Evolutionary conservation across 2,797 vertebrate species (phyloP).

Genomic region (Coracias cyanogaster): DNA sequence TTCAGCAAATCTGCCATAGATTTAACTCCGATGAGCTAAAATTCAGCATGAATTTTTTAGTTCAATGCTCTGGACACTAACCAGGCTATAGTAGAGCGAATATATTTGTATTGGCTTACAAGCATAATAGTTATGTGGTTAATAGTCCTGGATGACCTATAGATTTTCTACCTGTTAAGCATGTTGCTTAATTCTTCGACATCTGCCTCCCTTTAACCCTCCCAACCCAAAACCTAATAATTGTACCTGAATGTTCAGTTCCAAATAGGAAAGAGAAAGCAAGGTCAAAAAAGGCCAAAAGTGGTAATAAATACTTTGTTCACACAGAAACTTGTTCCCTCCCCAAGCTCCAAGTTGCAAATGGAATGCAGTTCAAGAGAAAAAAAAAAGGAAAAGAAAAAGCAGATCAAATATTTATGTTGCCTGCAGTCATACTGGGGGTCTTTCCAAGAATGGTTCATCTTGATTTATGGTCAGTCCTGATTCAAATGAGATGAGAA

Average conservation of each 20-base stretch:
- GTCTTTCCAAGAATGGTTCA: conserved; percentile 16
- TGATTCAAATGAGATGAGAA: conserved; percentile 17
- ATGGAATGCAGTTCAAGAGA: not conserved
- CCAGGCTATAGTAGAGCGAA: not conserved
- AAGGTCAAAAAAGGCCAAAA: not conserved
- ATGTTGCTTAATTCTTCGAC: not conserved
- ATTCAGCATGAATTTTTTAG: not conserved
- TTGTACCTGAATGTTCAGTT: not conserved
- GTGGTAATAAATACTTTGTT: not conserved
- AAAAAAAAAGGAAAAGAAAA: not conserved
- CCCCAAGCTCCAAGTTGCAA: not conserved
- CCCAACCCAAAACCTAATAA: not conserved
- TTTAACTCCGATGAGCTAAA: not conserved
- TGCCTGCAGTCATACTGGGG: conserved; percentile 42
- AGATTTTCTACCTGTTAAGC: not conserved
- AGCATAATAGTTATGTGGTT: not conserved
- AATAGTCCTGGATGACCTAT: not conserved
- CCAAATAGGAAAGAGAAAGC: not conserved
- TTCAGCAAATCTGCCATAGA: not conserved
- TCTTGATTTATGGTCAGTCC: conserved; percentile 17
- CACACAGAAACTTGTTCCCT: not conserved
- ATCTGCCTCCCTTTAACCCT: not conserved
- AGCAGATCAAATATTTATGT: conserved; percentile 69
- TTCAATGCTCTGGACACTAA: not conserved
- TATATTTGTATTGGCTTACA: not conserved